Conservation (phyloP, 2,797 vertebrate genomes). For the Macroramphosus scolopax region DNA sequence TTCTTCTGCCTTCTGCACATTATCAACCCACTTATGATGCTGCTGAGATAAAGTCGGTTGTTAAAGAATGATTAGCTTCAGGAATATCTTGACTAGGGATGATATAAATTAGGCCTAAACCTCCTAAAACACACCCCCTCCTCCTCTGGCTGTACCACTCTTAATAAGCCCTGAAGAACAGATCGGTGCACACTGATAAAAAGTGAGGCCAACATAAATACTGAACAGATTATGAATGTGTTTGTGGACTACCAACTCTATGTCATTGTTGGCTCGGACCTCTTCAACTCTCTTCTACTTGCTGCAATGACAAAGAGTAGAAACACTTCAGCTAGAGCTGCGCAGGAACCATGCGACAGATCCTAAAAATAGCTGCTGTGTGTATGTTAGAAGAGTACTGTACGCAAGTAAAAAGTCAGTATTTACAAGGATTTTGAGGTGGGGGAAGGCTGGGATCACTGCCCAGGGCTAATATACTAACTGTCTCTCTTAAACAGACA, state of each 20-base stretch:
- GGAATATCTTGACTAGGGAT: slow-evolving; percentile 21
- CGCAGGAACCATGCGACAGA: slow-evolving; percentile 24
- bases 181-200: slow-evolving; percentile 39
- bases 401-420: slow-evolving; percentile 23
- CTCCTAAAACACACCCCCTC: slow-evolving; percentile 7
- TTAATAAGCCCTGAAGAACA: slow-evolving; percentile 26
- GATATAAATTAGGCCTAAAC: slow-evolving; percentile 25
- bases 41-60: slow-evolving; percentile 13
- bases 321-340: slow-evolving; percentile 46
- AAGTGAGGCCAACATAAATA: slow-evolving; percentile 37
- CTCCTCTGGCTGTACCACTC: slow-evolving; percentile 23
- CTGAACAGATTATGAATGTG: slow-evolving; percentile 16
- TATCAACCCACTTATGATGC: slow-evolving; percentile 24
- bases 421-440: slow-evolving; percentile 48
- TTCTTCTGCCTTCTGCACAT: slow-evolving; percentile 11
- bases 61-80: slow-evolving; percentile 38
- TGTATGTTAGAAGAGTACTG: slow-evolving; percentile 40
- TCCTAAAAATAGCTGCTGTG: slow-evolving; percentile 49
- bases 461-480: slow-evolving; percentile 20
- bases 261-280: slow-evolving; percentile 45
- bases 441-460: slow-evolving; percentile 9
- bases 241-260: slow-evolving; percentile 6
- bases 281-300: slow-evolving; percentile 20
- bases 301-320: slow-evolving; percentile 32
- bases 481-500: slow-evolving; percentile 22